Evolutionary conservation across 2,113 vertebrate genomes (phyloP).

Genomic region (Fukomys damarensis): DNA sequence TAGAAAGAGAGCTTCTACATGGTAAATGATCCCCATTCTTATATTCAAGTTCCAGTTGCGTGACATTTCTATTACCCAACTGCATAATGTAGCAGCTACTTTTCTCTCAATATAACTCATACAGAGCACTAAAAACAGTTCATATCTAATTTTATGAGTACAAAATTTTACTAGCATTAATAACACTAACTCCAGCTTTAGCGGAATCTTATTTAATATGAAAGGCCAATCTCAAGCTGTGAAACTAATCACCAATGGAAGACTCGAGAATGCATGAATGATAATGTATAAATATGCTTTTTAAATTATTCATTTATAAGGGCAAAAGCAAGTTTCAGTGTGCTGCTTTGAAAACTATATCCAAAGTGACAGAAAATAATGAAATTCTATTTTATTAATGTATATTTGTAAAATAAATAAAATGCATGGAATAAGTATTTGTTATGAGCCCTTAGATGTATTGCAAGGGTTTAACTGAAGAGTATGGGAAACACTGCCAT

Average conservation of each 20-base stretch:
- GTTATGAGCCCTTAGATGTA: constrained; percentile 93
- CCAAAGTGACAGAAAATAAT: constrained; percentile 95
- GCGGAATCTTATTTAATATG: constrained; percentile 81
- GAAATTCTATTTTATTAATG: constrained; percentile 96
- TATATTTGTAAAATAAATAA: constrained; percentile 96
- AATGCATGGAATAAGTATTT: constrained; percentile 95
- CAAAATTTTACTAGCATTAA: constrained; percentile 52
- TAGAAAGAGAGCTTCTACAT: not conserved
- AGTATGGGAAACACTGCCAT: constrained; percentile 87
- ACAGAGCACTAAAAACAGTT: not conserved
- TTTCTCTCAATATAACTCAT: not conserved
- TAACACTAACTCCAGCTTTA: constrained; percentile 80
- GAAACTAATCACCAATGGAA: constrained; percentile 85
- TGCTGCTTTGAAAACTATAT: constrained; percentile 96
- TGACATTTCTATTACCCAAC: not conserved
- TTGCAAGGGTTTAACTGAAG: constrained; percentile 88
- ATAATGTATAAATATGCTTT: constrained; percentile 93
- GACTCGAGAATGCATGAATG: constrained; percentile 93
- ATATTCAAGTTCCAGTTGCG: not conserved
- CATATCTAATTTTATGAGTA: constrained; percentile 67
- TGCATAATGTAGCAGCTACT: not conserved
- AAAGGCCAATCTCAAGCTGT: constrained; percentile 80
- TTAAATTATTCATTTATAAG: constrained; percentile 95
- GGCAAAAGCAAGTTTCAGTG: constrained; percentile 95
- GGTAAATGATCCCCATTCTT: not conserved